Conservation (phyloP, 1,140 invertebrate species). For the Ruditapes philippinarum region DNA sequence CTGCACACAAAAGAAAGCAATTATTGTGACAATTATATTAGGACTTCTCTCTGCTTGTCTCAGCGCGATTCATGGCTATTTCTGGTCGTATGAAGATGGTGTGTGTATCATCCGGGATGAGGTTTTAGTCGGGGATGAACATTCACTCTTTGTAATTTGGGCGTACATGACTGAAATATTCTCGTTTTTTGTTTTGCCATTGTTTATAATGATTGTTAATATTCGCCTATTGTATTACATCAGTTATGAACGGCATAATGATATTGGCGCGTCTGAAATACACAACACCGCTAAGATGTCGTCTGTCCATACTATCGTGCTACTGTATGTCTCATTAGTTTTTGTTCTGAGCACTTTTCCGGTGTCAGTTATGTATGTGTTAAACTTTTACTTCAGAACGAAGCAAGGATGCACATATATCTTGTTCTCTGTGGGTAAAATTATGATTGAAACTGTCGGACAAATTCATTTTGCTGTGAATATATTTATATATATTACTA, state of each 20-base stretch:
- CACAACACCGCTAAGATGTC: conserved; percentile 73
- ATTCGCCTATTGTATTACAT: conserved; percentile 84
- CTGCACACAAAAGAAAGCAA: conserved; percentile 93
- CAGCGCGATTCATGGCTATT: conserved; percentile 81
- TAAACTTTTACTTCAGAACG: neutral
- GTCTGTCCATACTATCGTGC: conserved; percentile 82
- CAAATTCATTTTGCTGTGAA: conserved; percentile 85
- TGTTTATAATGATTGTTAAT: conserved; percentile 83
- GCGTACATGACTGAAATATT: conserved; percentile 79
- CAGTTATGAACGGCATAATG: conserved; percentile 75
- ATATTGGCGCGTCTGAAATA: conserved; percentile 63
- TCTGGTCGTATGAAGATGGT: conserved; percentile 78
- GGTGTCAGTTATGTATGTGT: conserved; percentile 76
- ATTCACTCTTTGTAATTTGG: conserved; percentile 79
- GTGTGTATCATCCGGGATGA: conserved; percentile 71
- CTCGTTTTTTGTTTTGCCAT: conserved; percentile 81
- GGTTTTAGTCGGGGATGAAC: conserved; percentile 66
- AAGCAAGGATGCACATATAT: conserved; percentile 72
- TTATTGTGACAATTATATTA: conserved; percentile 88
- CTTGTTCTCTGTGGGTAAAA: conserved; percentile 75
- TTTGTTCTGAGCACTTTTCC: conserved; percentile 85
- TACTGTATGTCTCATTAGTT: conserved; percentile 85
- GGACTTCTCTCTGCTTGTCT: conserved; percentile 70
- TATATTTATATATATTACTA: conserved; percentile 82
- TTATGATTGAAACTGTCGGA: conserved; percentile 82